Percentiles rank a stretch among this genome's conserved stretches.
Conservation (phyloP, 2,888 invertebrate species). For the Orthosia incerta region DNA sequence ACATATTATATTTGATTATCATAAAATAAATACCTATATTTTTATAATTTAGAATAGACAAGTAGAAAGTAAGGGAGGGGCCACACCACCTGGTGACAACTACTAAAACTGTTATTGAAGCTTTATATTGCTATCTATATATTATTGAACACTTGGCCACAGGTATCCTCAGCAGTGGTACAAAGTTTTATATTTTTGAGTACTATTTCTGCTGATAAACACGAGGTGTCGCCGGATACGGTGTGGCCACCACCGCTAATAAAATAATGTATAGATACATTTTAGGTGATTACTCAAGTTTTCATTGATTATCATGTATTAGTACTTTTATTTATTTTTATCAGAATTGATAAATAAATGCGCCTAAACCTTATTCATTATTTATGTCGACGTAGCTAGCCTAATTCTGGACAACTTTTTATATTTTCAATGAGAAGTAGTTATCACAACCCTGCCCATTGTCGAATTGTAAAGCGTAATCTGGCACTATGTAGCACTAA, state of each 20-base stretch:
- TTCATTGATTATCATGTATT: slow-evolving; percentile 54
- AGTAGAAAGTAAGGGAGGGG: slow-evolving; percentile 24
- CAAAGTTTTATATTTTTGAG: slow-evolving; percentile 3
- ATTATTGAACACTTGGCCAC: neutral
- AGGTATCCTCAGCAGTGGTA: neutral
- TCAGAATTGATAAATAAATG: slow-evolving; percentile 63
- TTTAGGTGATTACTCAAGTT: slow-evolving; percentile 48
- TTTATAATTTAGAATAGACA: slow-evolving; percentile 48
- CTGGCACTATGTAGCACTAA: slow-evolving; percentile 59
- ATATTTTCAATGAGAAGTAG: slow-evolving; percentile 46
- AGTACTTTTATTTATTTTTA: slow-evolving; percentile 42
- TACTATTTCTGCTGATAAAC: slow-evolving; percentile 4
- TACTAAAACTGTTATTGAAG: slow-evolving; percentile 5
- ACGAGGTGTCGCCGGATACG: neutral
- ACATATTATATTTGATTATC: slow-evolving; percentile 47
- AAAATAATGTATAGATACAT: slow-evolving; percentile 39
- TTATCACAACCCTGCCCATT: slow-evolving; percentile 52
- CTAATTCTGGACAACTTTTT: slow-evolving; percentile 41
- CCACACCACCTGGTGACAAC: slow-evolving; percentile 8
- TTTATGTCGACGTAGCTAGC: slow-evolving; percentile 35
- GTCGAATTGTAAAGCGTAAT: slow-evolving; percentile 48
- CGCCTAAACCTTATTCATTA: slow-evolving; percentile 50
- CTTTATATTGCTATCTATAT: neutral
- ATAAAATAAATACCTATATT: slow-evolving; percentile 58
- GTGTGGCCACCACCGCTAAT: slow-evolving; percentile 13